Base-by-base conservation (phyloP, 1,140 invertebrate species). In the Cecropterus lyciades region DNA sequence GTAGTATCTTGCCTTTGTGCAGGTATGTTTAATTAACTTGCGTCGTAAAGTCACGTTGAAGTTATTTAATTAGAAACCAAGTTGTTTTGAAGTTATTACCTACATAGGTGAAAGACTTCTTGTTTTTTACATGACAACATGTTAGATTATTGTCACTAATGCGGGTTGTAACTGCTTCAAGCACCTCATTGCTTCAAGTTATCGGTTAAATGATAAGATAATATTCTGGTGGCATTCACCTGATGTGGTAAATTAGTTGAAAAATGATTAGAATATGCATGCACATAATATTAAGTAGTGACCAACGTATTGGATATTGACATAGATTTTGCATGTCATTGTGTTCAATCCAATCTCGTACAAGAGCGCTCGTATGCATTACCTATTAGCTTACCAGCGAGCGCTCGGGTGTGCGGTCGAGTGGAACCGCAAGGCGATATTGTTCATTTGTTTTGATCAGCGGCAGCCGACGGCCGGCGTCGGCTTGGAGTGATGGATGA, bases 401-500 rank as follows among this genome's bases (percentile, higher is more conserved):
- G 43, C 55, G 59, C 33, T 43, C 48, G 62, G 37, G 37, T 20
- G 46, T 57, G 52, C 51, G 45, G 37, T 63, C 11, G 51, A 49
- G 43, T 46, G 37, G 16, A 45, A 45, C 33, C 56, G 46, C 48
- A 40, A 67, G 62, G 65, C 60, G 67, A 77, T 80, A 77, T 73
- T 77, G 75, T 77, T 82, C 67, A 78, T 79, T 82, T 80, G 77
- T 81, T 80, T 78, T 82, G 72, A 82, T 87, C 73, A 82, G 75
- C 70, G 73, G 62, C 59, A 74, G 65, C 66, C 24, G 73, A 49
- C 73, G 60, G 67, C 67, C 69, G 73, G 52, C 70, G 69, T 51
- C 70, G 65, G 74, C 57, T 67, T 70, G 60, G 72, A 80, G 72
- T 89, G 88, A 89, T 87, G 83, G 85, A 91, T 89, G 83, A 83